phyloP scores from a whole-genome alignment of 2,888 invertebrate genomes.

The Habrosyne pyritoides region DNA sequence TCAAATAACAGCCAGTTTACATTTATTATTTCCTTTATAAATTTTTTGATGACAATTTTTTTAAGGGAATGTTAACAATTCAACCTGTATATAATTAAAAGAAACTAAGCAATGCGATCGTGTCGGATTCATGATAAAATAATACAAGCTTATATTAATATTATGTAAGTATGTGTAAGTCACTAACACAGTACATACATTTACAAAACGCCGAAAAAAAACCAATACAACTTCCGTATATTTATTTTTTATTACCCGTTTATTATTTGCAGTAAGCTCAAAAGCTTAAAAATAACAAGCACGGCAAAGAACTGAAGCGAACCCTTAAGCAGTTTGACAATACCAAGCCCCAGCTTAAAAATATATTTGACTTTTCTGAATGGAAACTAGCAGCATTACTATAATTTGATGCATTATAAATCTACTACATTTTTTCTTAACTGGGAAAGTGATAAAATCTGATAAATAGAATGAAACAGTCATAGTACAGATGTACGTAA shows the following conservation, averaged over 20 bases:
- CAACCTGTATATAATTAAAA: no score
- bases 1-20: no score
- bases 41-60: no score
- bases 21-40: no score
- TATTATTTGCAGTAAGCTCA: background rate
- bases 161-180: no score
- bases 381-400: background rate
- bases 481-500: background rate
- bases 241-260: no score
- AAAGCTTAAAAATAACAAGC: constrained; percentile 10
- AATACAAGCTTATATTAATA: no score
- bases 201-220: background rate
- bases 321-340: constrained; percentile 15
- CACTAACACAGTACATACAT: no score
- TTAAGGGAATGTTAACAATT: no score
- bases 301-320: constrained; percentile 20
- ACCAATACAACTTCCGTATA: background rate
- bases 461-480: background rate
- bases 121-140: no score
- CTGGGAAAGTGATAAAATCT: background rate
- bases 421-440: background rate
- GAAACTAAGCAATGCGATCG: no score
- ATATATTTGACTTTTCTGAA: background rate
- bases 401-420: background rate
- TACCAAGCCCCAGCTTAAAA: constrained; percentile 13